Evolutionary conservation across 1,140 invertebrate species (phyloP).

Genomic region (Schlechtendalia chinensis): DNA sequence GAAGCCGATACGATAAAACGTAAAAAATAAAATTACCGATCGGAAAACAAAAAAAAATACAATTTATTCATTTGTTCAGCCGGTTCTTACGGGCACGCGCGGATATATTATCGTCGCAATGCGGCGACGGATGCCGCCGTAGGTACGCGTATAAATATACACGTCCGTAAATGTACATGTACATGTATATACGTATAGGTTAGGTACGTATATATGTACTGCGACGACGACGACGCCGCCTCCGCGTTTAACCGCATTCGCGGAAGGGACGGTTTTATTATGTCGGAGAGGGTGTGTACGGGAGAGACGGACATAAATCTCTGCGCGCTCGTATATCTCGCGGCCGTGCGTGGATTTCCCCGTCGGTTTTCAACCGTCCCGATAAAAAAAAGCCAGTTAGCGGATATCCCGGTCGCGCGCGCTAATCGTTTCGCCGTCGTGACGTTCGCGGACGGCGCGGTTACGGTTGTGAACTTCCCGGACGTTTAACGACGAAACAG

Average conservation of each 20-base stretch:
- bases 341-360: conserved; percentile 3
- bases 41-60: neutral
- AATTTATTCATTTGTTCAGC: neutral
- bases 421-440: no score
- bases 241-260: conserved; percentile 38
- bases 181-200: neutral
- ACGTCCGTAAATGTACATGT: no score
- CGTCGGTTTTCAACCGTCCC: conserved; percentile 32
- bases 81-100: neutral
- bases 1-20: neutral
- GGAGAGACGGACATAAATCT: conserved; percentile 41
- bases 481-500: no score
- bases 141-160: no score
- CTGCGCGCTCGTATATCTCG: neutral
- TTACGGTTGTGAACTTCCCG: no score
- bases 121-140: conserved; percentile 8
- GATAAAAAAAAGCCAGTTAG: conserved; percentile 46
- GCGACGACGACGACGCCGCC: no score
- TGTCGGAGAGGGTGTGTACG: neutral
- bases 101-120: conserved; percentile 32
- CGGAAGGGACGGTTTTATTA: no score
- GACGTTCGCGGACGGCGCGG: no score
- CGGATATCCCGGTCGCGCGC: conserved; percentile 47
- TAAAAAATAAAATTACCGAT: neutral
- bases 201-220: no score